phyloP scores from a whole-genome alignment of 2,888 invertebrate species.

The Mythimna ferrago region DNA sequence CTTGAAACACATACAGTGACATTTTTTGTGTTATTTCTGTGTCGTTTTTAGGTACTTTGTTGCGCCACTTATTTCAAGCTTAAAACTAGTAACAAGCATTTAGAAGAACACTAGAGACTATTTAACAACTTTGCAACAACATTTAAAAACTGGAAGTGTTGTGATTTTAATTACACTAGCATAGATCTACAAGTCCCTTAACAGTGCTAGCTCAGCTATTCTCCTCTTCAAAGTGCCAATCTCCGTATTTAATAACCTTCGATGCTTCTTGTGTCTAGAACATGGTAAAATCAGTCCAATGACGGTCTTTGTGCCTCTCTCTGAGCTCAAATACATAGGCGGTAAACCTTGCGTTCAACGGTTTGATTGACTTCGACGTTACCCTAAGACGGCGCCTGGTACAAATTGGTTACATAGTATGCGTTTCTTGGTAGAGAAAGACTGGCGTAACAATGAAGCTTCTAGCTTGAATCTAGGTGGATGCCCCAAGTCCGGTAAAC shows the following conservation, averaged over 20 bases:
- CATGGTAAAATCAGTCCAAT: background rate
- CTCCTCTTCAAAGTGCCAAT: constrained; percentile 22
- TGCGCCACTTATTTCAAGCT: too few relatives aligned
- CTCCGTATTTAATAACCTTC: constrained; percentile 15
- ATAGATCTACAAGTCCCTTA: background rate
- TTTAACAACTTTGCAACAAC: too few relatives aligned
- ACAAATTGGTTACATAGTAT: constrained; percentile 20
- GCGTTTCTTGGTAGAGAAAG: background rate
- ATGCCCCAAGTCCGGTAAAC: background rate
- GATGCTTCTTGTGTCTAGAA: background rate
- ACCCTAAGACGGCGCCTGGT: background rate
- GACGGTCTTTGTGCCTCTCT: constrained; percentile 19
- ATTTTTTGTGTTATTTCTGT: too few relatives aligned
- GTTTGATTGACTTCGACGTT: constrained; percentile 21
- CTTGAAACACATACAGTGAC: too few relatives aligned
- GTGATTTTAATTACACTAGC: background rate
- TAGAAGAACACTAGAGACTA: too few relatives aligned
- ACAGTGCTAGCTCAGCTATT: background rate
- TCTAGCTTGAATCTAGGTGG: too few relatives aligned
- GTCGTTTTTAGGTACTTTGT: too few relatives aligned
- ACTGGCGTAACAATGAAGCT: background rate
- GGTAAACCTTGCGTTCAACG: constrained; percentile 5
- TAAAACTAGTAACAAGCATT: too few relatives aligned
- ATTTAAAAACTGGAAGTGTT: too few relatives aligned
- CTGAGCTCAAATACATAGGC: background rate